Conservation (phyloP, 2,113 vertebrate species). For the Indicator indicator region DNA sequence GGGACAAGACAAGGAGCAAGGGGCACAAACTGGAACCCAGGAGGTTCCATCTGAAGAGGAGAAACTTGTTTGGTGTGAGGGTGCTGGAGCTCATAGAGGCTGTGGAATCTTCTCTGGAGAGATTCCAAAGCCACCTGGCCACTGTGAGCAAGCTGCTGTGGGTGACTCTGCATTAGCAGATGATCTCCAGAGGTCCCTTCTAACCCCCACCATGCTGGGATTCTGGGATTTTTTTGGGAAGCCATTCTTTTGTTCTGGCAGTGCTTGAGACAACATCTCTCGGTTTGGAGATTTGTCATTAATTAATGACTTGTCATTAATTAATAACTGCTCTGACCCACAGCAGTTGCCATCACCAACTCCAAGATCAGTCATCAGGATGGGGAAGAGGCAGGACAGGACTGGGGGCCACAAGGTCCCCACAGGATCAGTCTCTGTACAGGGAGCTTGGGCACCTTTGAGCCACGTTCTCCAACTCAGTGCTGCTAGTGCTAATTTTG, state of each 20-base stretch:
- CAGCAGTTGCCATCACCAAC: background rate
- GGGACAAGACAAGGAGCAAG: too few species aligned
- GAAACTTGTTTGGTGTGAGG: too few species aligned
- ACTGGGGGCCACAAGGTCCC: accelerated
- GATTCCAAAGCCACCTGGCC: too few species aligned
- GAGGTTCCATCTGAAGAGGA: too few species aligned
- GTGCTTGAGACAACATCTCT: background rate
- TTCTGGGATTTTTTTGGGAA: background rate
- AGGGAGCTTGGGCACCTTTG: background rate
- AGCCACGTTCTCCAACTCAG: background rate
- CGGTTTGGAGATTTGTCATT: background rate
- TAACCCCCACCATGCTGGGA: too few species aligned
- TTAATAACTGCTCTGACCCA: background rate
- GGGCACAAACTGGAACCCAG: too few species aligned
- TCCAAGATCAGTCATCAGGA: background rate
- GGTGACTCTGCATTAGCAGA: too few species aligned
- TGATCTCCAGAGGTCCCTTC: too few species aligned
- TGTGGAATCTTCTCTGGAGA: too few species aligned
- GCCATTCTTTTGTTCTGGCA: background rate
- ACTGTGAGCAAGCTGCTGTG: too few species aligned
- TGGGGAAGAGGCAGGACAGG: background rate
- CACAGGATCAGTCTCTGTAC: accelerated
- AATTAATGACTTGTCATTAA: background rate
- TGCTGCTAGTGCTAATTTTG: background rate
- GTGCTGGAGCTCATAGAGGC: too few species aligned